phyloP scores from a whole-genome alignment of 2,797 vertebrate genomes.

The Galago senegalensis region DNA sequence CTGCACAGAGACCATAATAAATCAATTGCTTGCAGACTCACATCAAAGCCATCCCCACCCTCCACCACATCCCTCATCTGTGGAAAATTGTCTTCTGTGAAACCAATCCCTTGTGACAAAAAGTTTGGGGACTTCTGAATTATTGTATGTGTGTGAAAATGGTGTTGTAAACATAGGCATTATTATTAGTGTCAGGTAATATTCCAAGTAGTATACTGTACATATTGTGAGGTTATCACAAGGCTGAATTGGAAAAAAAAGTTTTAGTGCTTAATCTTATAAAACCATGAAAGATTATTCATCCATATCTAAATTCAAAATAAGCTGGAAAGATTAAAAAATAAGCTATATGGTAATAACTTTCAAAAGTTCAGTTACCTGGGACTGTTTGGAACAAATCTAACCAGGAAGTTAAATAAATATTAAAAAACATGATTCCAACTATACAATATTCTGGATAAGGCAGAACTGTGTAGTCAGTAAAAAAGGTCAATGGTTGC shows the following conservation, averaged over 20 bases:
- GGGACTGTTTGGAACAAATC: background rate
- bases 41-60: too few species aligned
- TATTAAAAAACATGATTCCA: background rate
- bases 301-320: background rate
- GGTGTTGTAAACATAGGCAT: background rate
- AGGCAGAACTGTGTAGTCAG: background rate
- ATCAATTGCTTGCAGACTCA: too few species aligned
- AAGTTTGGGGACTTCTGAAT: too few species aligned
- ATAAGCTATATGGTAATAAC: background rate
- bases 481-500: background rate
- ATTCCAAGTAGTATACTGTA: background rate
- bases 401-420: background rate
- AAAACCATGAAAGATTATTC: background rate
- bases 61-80: too few species aligned
- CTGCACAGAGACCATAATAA: too few species aligned
- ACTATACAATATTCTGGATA: conserved; percentile 7
- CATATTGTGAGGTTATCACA: background rate
- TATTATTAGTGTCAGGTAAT: background rate
- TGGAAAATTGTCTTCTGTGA: too few species aligned
- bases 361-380: conserved; percentile 24
- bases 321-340: background rate
- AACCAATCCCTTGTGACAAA: too few species aligned
- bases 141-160: background rate
- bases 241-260: background rate
- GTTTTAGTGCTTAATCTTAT: background rate